phyloP scores from a whole-genome alignment of 2,797 vertebrate species.

The Uromys caudimaculatus region DNA sequence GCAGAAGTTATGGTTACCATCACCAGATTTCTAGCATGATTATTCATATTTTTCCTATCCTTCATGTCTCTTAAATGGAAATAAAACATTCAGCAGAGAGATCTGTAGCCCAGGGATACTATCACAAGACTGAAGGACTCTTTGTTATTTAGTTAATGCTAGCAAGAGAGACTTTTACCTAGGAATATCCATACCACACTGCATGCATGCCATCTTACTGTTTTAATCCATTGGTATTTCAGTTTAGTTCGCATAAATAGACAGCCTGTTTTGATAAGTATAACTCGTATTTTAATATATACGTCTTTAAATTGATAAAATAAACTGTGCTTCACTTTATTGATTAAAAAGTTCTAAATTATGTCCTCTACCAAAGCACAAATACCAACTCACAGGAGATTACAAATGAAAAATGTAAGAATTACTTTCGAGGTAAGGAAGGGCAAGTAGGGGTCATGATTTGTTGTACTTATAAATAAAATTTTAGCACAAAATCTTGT shows the following conservation, averaged over 20 bases:
- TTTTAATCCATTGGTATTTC: not conserved
- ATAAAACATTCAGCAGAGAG: not conserved
- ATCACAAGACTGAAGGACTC: not conserved
- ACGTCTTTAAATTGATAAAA: not conserved
- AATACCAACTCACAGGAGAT: not conserved
- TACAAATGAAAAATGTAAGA: not conserved
- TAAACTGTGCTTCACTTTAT: not conserved
- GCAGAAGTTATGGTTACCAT: not conserved
- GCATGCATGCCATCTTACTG: not conserved
- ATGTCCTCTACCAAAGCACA: not conserved
- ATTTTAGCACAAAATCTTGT: slow-evolving; percentile 42
- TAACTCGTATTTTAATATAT: not conserved
- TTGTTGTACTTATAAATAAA: not conserved
- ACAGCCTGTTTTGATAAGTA: not conserved
- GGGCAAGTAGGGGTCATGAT: not conserved
- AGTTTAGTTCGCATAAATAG: not conserved
- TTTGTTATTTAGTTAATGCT: not conserved
- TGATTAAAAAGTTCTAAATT: slow-evolving; percentile 20
- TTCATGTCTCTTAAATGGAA: not conserved
- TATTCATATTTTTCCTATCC: not conserved
- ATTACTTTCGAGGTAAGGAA: not conserved
- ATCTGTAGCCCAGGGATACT: fast-evolving
- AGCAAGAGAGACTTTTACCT: not conserved
- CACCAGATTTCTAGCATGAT: not conserved
- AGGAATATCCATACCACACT: not conserved